A percentile compares a stretch with the other conserved stretches of the same genome.
Conservation (phyloP, 37 sponge, comb jelly and placozoan genomes). For the Oscarella lobularis region DNA sequence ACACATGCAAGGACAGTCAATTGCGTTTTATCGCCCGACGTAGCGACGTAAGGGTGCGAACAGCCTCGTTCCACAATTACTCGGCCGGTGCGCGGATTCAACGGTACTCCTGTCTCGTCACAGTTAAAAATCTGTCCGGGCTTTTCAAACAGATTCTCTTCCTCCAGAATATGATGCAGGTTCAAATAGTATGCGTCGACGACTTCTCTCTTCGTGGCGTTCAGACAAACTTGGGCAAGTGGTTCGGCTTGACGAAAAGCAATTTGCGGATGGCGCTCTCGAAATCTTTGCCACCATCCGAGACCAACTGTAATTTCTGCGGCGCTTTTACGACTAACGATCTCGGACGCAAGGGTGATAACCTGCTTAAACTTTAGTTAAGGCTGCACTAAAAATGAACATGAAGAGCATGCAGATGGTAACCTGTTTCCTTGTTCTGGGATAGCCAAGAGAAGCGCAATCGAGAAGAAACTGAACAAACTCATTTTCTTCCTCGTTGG, state of each 20-base stretch:
- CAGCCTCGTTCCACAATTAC: no score
- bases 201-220: background rate
- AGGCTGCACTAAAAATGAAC: background rate
- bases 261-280: background rate
- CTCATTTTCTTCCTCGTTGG: background rate
- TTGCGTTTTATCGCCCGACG: no score
- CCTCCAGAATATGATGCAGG: background rate
- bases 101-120: no score
- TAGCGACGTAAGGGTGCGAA: no score
- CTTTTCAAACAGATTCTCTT: background rate
- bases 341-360: background rate
- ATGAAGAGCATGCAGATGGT: background rate
- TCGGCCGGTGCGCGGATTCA: no score
- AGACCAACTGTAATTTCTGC: background rate
- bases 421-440: background rate
- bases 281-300: background rate
- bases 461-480: background rate
- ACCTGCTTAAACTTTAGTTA: background rate
- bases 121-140: no score
- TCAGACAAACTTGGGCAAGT: background rate
- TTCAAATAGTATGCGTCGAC: background rate
- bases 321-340: background rate
- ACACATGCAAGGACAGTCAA: constrained; percentile 14
- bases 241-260: background rate
- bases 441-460: background rate